Conservation (phyloP, 2,797 vertebrate genomes). For the Macropus fuliginosus region DNA sequence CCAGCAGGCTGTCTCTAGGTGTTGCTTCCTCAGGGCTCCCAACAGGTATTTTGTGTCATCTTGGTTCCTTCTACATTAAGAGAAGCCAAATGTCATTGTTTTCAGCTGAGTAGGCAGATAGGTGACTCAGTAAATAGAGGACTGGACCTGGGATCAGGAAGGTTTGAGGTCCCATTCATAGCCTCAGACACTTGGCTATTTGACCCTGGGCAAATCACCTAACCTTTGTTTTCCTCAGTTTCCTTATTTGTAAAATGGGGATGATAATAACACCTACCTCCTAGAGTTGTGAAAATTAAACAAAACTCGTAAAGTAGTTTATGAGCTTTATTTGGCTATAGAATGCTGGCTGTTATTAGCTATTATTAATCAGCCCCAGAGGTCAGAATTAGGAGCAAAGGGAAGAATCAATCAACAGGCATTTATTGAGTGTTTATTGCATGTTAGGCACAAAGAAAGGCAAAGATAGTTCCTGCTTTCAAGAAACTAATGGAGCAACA, state of each 20-base stretch:
- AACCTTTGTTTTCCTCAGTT: neutral
- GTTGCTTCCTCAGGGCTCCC: neutral
- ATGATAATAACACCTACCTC: neutral
- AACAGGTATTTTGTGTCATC: neutral
- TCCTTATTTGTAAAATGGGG: neutral
- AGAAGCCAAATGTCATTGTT: neutral
- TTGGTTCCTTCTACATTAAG: neutral
- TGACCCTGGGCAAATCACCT: neutral
- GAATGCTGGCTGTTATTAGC: neutral
- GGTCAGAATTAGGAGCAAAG: neutral
- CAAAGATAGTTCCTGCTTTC: neutral
- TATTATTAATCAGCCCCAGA: neutral
- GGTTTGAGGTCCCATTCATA: neutral
- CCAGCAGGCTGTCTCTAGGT: neutral
- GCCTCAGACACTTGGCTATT: neutral
- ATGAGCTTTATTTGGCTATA: neutral
- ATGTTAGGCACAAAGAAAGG: neutral
- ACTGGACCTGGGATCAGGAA: neutral
- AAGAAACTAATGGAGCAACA: neutral
- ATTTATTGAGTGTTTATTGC: neutral
- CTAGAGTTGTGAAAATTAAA: neutral
- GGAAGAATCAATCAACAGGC: neutral
- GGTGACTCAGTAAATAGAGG: neutral
- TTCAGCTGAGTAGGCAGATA: neutral
- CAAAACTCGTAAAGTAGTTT: neutral